phyloP scores from a whole-genome alignment of 2,888 invertebrate species.

The Drosophila imparisetae region DNA sequence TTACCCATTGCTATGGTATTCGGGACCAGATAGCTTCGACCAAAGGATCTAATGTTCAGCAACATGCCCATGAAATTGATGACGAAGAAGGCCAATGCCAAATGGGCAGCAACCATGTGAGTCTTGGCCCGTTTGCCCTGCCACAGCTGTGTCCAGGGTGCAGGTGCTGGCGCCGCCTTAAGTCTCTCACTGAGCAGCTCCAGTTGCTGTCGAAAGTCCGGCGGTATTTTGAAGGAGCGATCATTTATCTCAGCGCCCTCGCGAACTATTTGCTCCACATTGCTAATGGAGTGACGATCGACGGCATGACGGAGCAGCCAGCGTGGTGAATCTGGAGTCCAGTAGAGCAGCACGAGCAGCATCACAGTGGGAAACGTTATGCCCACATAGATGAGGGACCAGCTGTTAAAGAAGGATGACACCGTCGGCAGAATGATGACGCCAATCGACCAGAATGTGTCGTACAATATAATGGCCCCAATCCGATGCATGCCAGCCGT shows the following conservation, averaged over 20 bases:
- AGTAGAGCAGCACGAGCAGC: constrained; percentile 83
- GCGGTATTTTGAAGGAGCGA: constrained; percentile 78
- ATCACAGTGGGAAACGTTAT: constrained; percentile 85
- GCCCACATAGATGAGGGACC: constrained; percentile 84
- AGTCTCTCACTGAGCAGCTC: constrained; percentile 75
- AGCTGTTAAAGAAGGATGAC: constrained; percentile 82
- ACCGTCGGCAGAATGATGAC: constrained; percentile 84
- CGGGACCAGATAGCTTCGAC: constrained; percentile 82
- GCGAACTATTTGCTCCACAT: constrained; percentile 82
- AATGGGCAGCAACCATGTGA: constrained; percentile 82
- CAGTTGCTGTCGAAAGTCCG: constrained; percentile 81
- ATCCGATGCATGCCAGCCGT: constrained; percentile 83
- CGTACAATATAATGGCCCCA: constrained; percentile 84
- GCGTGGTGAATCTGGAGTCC: constrained; percentile 85
- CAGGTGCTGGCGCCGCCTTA: constrained; percentile 71
- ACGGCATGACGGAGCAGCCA: constrained; percentile 84
- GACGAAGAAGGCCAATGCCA: constrained; percentile 83
- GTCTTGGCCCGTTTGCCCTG: constrained; percentile 79
- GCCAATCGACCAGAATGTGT: constrained; percentile 85
- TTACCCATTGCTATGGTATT: constrained; percentile 85
- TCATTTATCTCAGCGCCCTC: constrained; percentile 83
- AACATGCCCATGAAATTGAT: constrained; percentile 85
- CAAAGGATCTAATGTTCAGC: constrained; percentile 85
- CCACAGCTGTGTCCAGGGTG: constrained; percentile 83
- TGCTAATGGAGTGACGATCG: constrained; percentile 71